These are phyloP conservation scores for Polypterus bichir DNA, from an alignment of 2,113 vertebrate species.

Conservation along the genomic window DNA sequence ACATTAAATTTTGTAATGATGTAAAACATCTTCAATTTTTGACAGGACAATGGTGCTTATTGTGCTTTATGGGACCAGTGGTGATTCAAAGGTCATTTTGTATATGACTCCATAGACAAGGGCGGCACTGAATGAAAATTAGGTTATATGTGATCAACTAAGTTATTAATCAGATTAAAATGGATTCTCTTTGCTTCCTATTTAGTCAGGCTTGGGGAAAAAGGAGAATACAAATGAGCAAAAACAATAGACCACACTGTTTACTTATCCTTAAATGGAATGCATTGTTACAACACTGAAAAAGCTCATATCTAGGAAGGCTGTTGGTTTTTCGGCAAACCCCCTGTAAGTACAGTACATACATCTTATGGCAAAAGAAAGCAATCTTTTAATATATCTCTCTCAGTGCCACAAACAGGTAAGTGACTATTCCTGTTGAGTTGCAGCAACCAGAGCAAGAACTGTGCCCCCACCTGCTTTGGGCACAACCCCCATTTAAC, in stretches of 20 bases:
- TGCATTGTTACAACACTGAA: constrained; percentile 32
- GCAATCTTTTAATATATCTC: constrained; percentile 38
- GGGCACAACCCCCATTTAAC: too few species aligned
- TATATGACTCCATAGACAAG: constrained; percentile 90
- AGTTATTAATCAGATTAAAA: constrained; percentile 99
- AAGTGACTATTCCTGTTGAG: constrained; percentile 62
- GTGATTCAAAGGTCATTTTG: constrained; percentile 97
- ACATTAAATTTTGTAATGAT: constrained; percentile 92
- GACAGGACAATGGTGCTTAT: constrained; percentile 92
- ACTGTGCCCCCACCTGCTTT: constrained; percentile 30
- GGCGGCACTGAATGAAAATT: constrained; percentile 96
- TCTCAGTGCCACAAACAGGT: constrained; percentile 43
- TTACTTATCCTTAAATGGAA: constrained; percentile 35
- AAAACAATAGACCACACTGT: constrained; percentile 47
- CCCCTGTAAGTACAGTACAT: neutral
- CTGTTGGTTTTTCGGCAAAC: constrained; percentile 8
- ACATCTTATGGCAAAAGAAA: constrained; percentile 16
- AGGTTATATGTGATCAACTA: constrained; percentile 99
- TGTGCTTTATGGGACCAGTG: constrained; percentile 86
- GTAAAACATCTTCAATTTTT: constrained; percentile 91
- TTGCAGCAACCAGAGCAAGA: constrained; percentile 57
- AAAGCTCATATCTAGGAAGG: constrained; percentile 21
- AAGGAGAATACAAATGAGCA: constrained; percentile 62
- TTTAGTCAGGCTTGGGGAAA: constrained; percentile 75
- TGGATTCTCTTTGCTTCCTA: constrained; percentile 98